Base-by-base conservation (phyloP, 2,113 vertebrate species). In the Camelus bactrianus region DNA sequence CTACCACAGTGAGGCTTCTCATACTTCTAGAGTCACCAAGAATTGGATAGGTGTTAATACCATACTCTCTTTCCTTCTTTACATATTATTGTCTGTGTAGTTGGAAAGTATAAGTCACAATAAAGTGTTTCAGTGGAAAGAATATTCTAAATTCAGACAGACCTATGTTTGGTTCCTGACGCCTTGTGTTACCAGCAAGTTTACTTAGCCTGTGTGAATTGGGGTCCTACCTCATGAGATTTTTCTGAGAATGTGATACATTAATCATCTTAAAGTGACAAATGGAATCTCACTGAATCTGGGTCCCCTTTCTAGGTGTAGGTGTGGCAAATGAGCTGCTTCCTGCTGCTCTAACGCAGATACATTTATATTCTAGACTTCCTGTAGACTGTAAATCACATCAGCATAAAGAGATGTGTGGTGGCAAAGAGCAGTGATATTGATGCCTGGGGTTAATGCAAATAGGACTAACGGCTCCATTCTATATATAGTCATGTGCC, bases 221-320 rank as follows among this genome's bases (percentile, higher is more conserved):
- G 42, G 3, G 9, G 8, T 58, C 92, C 19, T 89, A 3, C 7
- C 65, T 89, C 17, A 8, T 13, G 35, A 15, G 26, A 75, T 75
- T 95, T 92, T 69, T 93, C 28, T 83, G 42, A 95, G n/a, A 12
- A 56, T 52, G 30, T 67, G 46, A 77, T 50, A 54, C 42, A 67
- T 30, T 60, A 75, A 73, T 89, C 20, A 70, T 10, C 6, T 87
- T 94, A 58, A 86, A 92, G 32, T 83, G 48, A 84, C 70, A 95
- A 65, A 91, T 15, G 42, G 11, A 89, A 13, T 62, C 50, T 86
- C 50, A 64, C 6, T 38, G 76, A 89, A 58, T 87, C 65, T 48
- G 8, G 19, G 24, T 84, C 14, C 24, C 28, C 26, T 94, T 73
- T 35, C 28, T 92, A 30, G 42, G 6, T 89, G 2, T 46, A 77